Conservation (phyloP, 1,140 invertebrate genomes). For the Dendrolimus punctatus region DNA sequence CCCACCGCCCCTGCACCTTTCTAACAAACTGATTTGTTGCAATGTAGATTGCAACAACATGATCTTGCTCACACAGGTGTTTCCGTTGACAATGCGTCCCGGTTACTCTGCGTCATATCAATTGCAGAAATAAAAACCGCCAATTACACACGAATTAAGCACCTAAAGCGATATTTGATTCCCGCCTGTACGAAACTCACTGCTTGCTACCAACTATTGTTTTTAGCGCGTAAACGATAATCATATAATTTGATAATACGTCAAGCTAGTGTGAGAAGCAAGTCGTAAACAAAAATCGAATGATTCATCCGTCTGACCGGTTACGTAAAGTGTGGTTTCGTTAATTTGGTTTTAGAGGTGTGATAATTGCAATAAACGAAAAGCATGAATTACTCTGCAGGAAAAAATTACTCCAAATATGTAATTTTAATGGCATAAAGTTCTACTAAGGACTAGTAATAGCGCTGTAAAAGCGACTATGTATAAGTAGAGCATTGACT, state of each 20-base stretch:
- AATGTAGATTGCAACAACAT: constrained; percentile 28
- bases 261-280: neutral
- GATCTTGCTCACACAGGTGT: constrained; percentile 21
- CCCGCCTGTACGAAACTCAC: neutral
- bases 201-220: neutral
- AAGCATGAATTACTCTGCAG: too few species aligned
- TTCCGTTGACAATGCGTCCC: constrained; percentile 1
- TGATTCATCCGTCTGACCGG: neutral
- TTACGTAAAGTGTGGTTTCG: constrained; percentile 2
- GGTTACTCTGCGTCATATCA: neutral
- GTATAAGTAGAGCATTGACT: too few species aligned
- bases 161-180: neutral
- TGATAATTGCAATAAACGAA: neutral
- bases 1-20: constrained; percentile 18
- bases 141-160: neutral
- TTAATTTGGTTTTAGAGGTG: neutral
- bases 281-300: neutral
- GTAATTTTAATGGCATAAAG: too few species aligned
- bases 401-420: too few species aligned
- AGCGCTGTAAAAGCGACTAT: too few species aligned
- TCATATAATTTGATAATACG: constrained; percentile 7
- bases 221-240: constrained; percentile 4
- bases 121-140: constrained; percentile 3
- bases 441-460: too few species aligned
- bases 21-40: constrained; percentile 48